Evolutionary conservation across 2,113 vertebrate genomes (phyloP).

Genomic region (Dicaeum eximium): DNA sequence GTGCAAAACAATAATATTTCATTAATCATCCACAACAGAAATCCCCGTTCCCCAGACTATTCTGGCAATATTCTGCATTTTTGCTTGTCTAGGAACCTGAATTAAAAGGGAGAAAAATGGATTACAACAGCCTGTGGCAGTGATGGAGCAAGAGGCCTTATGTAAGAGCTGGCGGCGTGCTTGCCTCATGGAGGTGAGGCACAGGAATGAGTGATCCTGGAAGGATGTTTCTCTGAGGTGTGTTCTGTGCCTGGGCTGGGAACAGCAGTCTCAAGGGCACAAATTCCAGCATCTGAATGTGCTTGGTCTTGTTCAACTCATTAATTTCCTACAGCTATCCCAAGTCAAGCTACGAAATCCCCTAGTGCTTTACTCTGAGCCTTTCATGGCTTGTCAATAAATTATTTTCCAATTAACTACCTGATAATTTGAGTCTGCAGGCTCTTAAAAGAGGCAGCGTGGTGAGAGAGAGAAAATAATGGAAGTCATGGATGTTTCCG

Average conservation of each 20-base stretch:
- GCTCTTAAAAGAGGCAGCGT: not conserved
- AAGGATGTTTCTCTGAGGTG: constrained; percentile 65
- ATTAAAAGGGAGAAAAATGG: constrained; percentile 54
- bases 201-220: constrained; percentile 35
- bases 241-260: constrained; percentile 52
- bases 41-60: constrained; percentile 27
- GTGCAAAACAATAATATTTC: constrained; percentile 21
- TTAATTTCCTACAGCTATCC: constrained; percentile 46
- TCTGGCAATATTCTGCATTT: constrained; percentile 60
- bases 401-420: constrained; percentile 50
- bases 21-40: constrained; percentile 49
- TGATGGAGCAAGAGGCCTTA: constrained; percentile 55
- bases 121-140: constrained; percentile 46
- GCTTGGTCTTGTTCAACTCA: constrained; percentile 58
- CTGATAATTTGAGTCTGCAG: not conserved
- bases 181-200: not conserved
- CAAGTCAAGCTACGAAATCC: not conserved
- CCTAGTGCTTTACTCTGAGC: not conserved
- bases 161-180: constrained; percentile 43
- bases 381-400: not conserved
- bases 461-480: not conserved
- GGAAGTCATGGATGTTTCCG: not conserved
- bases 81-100: constrained; percentile 55
- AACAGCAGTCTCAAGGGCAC: constrained; percentile 65
- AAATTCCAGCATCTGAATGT: constrained; percentile 51